A percentile compares a stretch with the other conserved stretches of the same genome.
Evolutionary conservation across 2,888 invertebrate genomes (phyloP).

Genomic region (Elegia similella): DNA sequence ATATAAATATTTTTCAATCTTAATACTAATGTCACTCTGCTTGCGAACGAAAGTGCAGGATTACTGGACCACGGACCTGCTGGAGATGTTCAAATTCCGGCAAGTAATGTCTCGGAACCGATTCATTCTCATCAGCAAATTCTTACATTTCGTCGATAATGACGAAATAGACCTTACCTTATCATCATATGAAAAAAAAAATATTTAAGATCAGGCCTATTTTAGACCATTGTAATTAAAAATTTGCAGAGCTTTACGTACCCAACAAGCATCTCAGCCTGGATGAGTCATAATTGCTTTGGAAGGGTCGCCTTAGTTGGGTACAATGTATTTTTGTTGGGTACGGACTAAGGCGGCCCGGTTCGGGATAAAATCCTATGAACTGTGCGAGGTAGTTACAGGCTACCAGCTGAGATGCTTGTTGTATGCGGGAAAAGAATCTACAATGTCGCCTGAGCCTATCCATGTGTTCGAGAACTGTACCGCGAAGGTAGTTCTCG

Average conservation of each 20-base stretch:
- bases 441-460: not conserved
- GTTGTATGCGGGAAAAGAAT: not conserved
- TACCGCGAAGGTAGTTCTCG: not conserved
- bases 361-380: too few relatives aligned
- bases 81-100: not conserved
- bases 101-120: not conserved
- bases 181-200: not conserved
- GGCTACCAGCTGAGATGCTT: not conserved
- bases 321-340: too few relatives aligned
- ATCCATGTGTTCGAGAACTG: not conserved
- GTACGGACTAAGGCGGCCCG: too few relatives aligned
- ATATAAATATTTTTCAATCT: not conserved
- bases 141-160: not conserved
- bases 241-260: not conserved
- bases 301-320: too few relatives aligned
- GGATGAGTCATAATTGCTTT: too few relatives aligned
- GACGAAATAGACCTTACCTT: not conserved
- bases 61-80: not conserved
- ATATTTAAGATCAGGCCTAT: not conserved
- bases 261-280: too few relatives aligned
- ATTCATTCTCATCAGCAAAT: not conserved
- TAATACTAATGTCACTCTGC: not conserved
- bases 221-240: not conserved
- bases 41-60: not conserved
- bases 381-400: not conserved